These are phyloP conservation scores for Drosophila merina DNA, from an alignment of 2,888 invertebrate genomes.

Conservation along the genomic window DNA sequence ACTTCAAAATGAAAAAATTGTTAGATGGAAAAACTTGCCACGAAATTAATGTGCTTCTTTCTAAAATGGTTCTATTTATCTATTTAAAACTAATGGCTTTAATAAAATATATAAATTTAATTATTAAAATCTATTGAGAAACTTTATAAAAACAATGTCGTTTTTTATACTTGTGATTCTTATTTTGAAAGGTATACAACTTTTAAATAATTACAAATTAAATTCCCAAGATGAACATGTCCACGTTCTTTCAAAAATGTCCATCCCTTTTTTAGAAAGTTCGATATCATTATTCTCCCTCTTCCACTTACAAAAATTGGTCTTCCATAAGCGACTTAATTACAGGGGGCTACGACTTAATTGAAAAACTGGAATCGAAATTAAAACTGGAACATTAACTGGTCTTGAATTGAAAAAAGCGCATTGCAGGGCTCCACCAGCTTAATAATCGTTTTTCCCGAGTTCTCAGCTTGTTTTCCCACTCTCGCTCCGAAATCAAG, in stretches of 20 bases:
- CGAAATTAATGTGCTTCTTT: neutral
- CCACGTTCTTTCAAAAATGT: neutral
- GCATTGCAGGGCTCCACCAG: constrained; percentile 25
- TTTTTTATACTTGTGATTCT: too few relatives aligned
- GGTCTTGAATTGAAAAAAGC: constrained; percentile 20
- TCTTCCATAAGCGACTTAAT: constrained; percentile 30
- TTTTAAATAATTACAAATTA: too few relatives aligned
- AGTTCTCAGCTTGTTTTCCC: constrained; percentile 3
- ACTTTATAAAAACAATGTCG: too few relatives aligned
- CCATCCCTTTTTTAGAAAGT: constrained; percentile 1
- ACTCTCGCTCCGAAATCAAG: neutral
- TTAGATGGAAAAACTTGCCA: neutral
- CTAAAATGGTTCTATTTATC: neutral
- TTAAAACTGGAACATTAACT: constrained; percentile 29
- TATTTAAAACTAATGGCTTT: neutral
- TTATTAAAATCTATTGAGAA: too few relatives aligned
- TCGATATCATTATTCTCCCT: neutral
- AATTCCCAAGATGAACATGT: too few relatives aligned
- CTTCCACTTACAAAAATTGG: constrained; percentile 17
- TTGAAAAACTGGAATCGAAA: constrained; percentile 35
- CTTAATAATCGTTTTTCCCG: constrained; percentile 4
- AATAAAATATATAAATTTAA: too few relatives aligned
- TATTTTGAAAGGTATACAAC: too few relatives aligned
- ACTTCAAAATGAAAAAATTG: neutral
- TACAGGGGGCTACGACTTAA: constrained; percentile 35